phyloP scores from a whole-genome alignment of 1,140 invertebrate species.

The Archivesica marissinica region DNA sequence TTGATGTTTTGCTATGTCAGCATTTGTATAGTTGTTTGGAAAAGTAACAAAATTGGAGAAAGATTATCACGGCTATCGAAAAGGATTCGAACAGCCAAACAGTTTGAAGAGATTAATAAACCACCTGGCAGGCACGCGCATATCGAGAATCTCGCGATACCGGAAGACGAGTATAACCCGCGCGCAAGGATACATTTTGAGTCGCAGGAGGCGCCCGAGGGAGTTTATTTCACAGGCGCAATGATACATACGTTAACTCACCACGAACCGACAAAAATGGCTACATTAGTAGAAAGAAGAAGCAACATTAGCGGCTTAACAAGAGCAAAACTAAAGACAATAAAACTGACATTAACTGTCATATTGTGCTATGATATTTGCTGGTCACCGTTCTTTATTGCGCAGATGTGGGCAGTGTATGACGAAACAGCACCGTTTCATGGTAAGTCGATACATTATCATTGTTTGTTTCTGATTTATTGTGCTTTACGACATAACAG shows the following conservation, averaged over 20 bases:
- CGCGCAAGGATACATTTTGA: too few relatives aligned
- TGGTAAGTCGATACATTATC: too few relatives aligned
- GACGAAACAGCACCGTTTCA: slow-evolving; percentile 57
- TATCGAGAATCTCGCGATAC: neutral
- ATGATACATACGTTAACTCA: too few relatives aligned
- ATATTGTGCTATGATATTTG: slow-evolving; percentile 90
- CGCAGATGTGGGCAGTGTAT: slow-evolving; percentile 82
- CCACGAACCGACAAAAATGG: slow-evolving; percentile 36
- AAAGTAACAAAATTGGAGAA: slow-evolving; percentile 61
- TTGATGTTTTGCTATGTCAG: slow-evolving; percentile 84
- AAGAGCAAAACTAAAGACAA: slow-evolving; percentile 89
- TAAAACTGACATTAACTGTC: slow-evolving; percentile 91
- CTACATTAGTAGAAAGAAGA: neutral
- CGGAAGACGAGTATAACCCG: neutral
- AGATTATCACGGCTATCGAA: neutral
- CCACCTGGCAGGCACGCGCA: neutral
- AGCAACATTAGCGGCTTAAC: slow-evolving; percentile 68
- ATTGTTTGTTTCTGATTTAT: too few relatives aligned
- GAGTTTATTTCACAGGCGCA: neutral
- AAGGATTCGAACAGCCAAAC: slow-evolving; percentile 55
- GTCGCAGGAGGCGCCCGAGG: too few relatives aligned
- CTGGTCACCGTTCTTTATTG: slow-evolving; percentile 89
- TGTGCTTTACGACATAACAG: too few relatives aligned
- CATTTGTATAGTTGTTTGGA: slow-evolving; percentile 87
- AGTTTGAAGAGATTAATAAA: neutral